Conservation (phyloP, 2,888 invertebrate species). For the Ochropleura leucogaster region DNA sequence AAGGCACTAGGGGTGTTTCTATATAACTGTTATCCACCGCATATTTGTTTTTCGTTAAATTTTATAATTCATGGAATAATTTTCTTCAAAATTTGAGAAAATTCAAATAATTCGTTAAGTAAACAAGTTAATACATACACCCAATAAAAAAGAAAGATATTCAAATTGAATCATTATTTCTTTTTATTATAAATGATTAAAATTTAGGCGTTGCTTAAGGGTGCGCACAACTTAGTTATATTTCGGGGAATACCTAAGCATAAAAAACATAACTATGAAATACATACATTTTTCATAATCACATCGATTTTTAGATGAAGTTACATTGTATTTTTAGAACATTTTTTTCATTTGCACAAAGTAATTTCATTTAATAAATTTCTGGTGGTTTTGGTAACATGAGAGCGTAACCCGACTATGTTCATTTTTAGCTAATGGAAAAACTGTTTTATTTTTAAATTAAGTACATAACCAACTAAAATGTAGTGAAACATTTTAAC, state of each 20-base stretch:
- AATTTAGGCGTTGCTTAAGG: background rate
- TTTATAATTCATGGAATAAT: background rate
- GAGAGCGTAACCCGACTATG: background rate
- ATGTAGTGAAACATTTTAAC: conserved; percentile 26
- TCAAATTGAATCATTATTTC: background rate
- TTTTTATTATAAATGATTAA: background rate
- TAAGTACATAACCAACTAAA: conserved; percentile 12
- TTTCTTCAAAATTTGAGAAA: background rate
- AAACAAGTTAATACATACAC: background rate
- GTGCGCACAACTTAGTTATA: background rate
- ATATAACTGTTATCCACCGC: background rate
- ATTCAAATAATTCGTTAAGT: background rate
- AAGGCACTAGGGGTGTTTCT: background rate
- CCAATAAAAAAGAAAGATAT: background rate
- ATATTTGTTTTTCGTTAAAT: background rate
- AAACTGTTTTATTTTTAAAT: conserved; percentile 10
- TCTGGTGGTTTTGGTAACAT: background rate
- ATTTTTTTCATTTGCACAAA: background rate
- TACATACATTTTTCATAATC: background rate
- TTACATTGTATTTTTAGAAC: background rate
- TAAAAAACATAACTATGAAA: background rate
- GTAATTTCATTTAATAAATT: background rate
- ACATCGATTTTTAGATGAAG: background rate
- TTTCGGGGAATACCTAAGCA: background rate
- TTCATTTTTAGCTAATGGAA: background rate